Evolutionary conservation across 2,797 vertebrate genomes (phyloP).

Genomic region (Semotilus atromaculatus): DNA sequence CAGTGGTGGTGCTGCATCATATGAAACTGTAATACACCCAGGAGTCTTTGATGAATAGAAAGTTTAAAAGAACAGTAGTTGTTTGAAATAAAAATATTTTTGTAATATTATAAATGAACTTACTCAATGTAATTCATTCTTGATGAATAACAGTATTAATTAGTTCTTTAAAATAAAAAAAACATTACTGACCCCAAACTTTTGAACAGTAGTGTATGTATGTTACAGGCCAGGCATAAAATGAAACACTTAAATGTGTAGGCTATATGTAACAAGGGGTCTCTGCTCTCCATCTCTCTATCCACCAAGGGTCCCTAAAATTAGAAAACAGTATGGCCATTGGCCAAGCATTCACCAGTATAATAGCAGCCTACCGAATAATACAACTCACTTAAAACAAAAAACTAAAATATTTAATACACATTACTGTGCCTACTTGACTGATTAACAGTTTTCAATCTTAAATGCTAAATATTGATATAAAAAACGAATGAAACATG

Average conservation of each 20-base stretch:
- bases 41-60: background rate
- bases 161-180: background rate
- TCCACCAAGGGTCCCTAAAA: background rate
- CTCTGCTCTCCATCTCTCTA: background rate
- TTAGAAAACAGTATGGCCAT: background rate
- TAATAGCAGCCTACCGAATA: background rate
- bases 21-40: background rate
- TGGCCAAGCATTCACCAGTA: background rate
- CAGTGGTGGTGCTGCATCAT: background rate
- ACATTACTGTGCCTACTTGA: background rate
- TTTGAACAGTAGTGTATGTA: background rate
- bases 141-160: background rate
- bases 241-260: background rate
- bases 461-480: background rate
- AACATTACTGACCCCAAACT: background rate
- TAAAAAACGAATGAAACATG: background rate
- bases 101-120: background rate
- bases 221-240: background rate
- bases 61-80: background rate
- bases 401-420: background rate
- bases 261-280: background rate
- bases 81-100: background rate
- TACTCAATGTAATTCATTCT: background rate
- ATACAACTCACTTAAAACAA: background rate
- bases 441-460: background rate